A percentile compares a stretch with the other conserved stretches of the same genome.
These are phyloP conservation scores for Anagyrus pseudococci DNA, from an alignment of 2,888 invertebrate genomes.

Conservation along the genomic window DNA sequence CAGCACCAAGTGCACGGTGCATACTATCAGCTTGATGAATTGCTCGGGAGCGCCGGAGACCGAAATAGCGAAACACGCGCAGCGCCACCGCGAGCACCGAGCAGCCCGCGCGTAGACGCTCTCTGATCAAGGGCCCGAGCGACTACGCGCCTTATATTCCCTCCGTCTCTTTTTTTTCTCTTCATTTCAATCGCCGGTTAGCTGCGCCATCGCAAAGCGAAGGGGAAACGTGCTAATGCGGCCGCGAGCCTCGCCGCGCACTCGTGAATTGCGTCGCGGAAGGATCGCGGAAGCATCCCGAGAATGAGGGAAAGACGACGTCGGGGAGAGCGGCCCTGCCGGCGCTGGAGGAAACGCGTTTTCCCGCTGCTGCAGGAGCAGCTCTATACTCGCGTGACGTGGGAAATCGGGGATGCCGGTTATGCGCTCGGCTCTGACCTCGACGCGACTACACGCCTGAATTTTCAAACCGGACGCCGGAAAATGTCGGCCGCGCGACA, in stretches of 20 bases:
- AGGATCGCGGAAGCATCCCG: not conserved
- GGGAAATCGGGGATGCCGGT: not conserved
- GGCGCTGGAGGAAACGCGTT: not conserved
- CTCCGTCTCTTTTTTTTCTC: not conserved
- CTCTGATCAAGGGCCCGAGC: too few relatives aligned
- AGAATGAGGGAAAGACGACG: not conserved
- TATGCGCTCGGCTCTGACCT: too few relatives aligned
- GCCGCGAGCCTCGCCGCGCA: not conserved
- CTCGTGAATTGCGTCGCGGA: not conserved
- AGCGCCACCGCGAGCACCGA: not conserved
- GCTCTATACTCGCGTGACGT: not conserved
- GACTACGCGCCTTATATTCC: too few relatives aligned
- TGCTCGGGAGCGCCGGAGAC: constrained; percentile 40
- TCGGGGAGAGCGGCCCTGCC: not conserved
- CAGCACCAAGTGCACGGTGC: constrained; percentile 36
- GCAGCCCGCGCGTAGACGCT: too few relatives aligned
- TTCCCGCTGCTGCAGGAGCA: not conserved
- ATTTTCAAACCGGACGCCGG: too few relatives aligned
- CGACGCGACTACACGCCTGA: too few relatives aligned
- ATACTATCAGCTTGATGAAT: constrained; percentile 50
- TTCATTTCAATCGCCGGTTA: too few relatives aligned
- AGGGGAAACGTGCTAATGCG: not conserved
- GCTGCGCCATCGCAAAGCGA: too few relatives aligned
- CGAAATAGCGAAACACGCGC: constrained; percentile 26
- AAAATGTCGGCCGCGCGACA: too few relatives aligned